Base-by-base conservation (phyloP, 2,888 invertebrate genomes). In the Lumbricus terrestris region DNA sequence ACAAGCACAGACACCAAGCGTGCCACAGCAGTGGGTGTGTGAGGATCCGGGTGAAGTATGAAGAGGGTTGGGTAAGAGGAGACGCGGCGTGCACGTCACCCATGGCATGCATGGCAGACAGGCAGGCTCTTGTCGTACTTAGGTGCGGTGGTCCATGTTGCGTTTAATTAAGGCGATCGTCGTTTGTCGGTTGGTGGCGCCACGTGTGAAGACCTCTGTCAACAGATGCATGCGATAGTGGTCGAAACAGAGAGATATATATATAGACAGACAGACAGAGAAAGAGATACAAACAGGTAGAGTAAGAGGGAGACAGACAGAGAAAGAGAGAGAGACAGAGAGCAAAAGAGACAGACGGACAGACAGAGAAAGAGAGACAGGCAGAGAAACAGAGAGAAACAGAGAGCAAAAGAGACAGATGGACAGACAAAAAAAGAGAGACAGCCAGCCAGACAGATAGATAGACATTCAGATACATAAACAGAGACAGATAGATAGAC, bases 41-140 rank as follows among this genome's bases (percentile, higher is more conserved):
- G 69, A 69, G 69, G 69, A n/a, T 69, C 69, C n/a, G n/a, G n/a
- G n/a, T n/a, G 69, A n/a, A 69, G 69, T 29, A 69, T 69, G 69
- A 69, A 69, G 69, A 69, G 69, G 5, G 4, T 29, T 8, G 29
- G n/a, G 8, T n/a, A n/a, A 29, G 29, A 69, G n/a, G 69, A n/a
- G 69, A n/a, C n/a, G 69, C 69, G 69, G 69, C 69, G 69, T n/a
- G 69, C n/a, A 69, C n/a, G 69, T 69, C 69, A 69, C 69, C 69
- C 69, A n/a, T n/a, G n/a, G n/a, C n/a, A n/a, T n/a, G n/a, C n/a
- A 69, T 8, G 69, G 69, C 47, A 20, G 47, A n/a, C 69, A 69
- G 29, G 69, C 69, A n/a, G n/a, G n/a, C n/a, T n/a, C n/a, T n/a
- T n/a, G 6, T 69, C 69, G 69, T 69, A 69, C 69, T 69, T 69